Conservation (phyloP, 2,113 vertebrate species). For the Chamaea fasciata region DNA sequence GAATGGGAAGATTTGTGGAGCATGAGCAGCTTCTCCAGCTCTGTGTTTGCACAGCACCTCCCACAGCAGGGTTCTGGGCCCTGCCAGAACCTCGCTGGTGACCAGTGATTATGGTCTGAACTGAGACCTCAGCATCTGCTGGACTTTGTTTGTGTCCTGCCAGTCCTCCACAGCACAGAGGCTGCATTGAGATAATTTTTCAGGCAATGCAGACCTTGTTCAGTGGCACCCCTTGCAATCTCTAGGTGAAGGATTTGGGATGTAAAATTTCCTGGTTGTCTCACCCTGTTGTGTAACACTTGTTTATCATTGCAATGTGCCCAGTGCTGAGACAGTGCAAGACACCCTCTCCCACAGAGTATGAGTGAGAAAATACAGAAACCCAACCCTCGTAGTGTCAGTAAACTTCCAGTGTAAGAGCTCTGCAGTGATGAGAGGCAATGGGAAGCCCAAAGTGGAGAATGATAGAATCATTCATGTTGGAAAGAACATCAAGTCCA, state of each 20-base stretch:
- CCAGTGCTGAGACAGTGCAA: not conserved
- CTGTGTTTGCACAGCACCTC: not conserved
- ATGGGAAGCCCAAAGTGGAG: not conserved
- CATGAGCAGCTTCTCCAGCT: not conserved
- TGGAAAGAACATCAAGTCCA: not conserved
- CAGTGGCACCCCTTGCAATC: not conserved
- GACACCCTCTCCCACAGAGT: not conserved
- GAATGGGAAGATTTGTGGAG: not conserved
- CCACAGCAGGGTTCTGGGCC: not conserved
- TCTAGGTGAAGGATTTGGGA: not conserved
- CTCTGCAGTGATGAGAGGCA: not conserved
- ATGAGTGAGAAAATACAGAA: not conserved
- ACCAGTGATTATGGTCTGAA: not conserved
- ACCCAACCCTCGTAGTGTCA: rapidly evolving
- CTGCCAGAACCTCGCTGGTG: not conserved
- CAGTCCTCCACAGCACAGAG: not conserved
- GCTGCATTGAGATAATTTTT: not conserved
- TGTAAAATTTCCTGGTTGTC: not conserved
- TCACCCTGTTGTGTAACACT: rapidly evolving
- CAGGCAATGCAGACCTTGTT: not conserved
- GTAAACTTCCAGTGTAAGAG: not conserved
- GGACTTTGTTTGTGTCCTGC: not conserved
- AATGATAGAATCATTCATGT: not conserved
- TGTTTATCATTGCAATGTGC: not conserved
- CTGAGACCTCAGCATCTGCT: not conserved